These are phyloP conservation scores for Orientallactaga sibirica DNA, from an alignment of 2,797 vertebrate species.

Conservation along the genomic window DNA sequence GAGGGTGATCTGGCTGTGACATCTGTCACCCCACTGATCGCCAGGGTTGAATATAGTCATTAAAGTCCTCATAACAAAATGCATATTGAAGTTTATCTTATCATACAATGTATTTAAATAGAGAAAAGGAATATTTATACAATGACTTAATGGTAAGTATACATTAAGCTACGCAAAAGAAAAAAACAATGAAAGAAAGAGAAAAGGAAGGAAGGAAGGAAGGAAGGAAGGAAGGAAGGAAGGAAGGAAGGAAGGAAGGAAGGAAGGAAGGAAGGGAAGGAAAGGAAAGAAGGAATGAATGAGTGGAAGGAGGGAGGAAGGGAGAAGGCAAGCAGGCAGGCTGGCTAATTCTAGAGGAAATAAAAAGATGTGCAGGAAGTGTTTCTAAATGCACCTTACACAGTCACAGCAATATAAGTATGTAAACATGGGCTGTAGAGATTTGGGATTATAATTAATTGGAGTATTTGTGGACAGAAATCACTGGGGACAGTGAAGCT, in stretches of 20 bases:
- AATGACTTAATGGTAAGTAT: background rate
- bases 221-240: background rate
- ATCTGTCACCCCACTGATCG: too few species aligned
- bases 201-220: background rate
- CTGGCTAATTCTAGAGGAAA: constrained; percentile 36
- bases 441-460: background rate
- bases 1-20: too few species aligned
- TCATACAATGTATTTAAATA: background rate
- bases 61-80: too few species aligned
- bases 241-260: too few species aligned
- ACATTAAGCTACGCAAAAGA: background rate
- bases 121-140: background rate
- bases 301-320: too few species aligned
- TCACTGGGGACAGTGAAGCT: background rate
- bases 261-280: background rate
- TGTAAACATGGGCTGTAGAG: background rate
- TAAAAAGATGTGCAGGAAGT: background rate
- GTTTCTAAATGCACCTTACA: background rate
- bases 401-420: background rate
- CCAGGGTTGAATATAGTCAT: too few species aligned
- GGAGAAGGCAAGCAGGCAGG: background rate
- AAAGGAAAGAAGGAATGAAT: accelerated
- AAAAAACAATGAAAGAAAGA: background rate
- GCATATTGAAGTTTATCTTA: too few species aligned
- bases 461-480: background rate